A percentile compares a stretch with the other conserved stretches of the same genome.
These are phyloP conservation scores for Protodeltote pygarga DNA, from an alignment of 2,888 invertebrate genomes.

Conservation along the genomic window DNA sequence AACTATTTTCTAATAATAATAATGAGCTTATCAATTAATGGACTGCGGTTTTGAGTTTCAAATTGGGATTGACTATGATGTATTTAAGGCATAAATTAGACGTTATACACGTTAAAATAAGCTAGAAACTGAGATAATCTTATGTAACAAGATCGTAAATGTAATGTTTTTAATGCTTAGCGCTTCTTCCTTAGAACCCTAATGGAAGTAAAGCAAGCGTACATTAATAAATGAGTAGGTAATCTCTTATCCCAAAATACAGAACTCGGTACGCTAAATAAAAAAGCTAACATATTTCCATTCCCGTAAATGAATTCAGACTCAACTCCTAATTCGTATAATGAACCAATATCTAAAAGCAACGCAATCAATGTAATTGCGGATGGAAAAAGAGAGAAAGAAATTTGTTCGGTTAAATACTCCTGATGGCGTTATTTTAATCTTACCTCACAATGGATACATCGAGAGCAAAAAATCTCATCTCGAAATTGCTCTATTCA, in stretches of 20 bases:
- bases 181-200: too few species aligned
- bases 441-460: slow-evolving; percentile 38
- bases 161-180: too few species aligned
- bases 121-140: too few species aligned
- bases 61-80: too few species aligned
- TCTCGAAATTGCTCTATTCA: slow-evolving; percentile 51
- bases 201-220: too few species aligned
- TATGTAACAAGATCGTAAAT: too few species aligned
- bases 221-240: slow-evolving; percentile 22
- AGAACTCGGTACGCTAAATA: slow-evolving; percentile 17
- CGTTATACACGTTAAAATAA: too few species aligned
- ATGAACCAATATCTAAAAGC: slow-evolving; percentile 45
- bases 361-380: slow-evolving; percentile 48
- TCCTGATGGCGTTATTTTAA: slow-evolving; percentile 43
- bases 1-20: too few species aligned
- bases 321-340: slow-evolving; percentile 43
- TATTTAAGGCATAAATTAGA: too few species aligned
- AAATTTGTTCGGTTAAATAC: slow-evolving; percentile 29
- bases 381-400: slow-evolving; percentile 8
- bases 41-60: too few species aligned
- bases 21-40: too few species aligned
- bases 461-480: slow-evolving; percentile 47
- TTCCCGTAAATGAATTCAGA: slow-evolving; percentile 27
- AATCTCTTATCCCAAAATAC: slow-evolving; percentile 27
- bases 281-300: slow-evolving; percentile 36